A percentile compares a stretch with the other conserved stretches of the same genome.
phyloP scores from a whole-genome alignment of 1,140 invertebrate genomes.

The Arion vulgaris region DNA sequence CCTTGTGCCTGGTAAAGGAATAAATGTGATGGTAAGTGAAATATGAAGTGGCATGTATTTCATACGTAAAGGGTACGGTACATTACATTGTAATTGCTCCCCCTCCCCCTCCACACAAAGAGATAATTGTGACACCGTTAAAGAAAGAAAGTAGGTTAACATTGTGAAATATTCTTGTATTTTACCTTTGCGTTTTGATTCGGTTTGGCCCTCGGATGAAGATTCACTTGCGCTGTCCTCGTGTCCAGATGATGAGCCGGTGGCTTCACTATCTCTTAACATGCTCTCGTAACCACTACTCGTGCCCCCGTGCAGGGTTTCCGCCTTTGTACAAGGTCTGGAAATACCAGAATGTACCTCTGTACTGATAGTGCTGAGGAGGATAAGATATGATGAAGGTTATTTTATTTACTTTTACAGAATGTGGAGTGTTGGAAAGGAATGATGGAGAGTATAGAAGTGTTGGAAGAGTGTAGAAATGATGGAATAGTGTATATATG shows the following conservation, averaged over 20 bases:
- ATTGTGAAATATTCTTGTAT: background rate
- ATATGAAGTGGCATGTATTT: no score
- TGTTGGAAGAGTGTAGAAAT: no score
- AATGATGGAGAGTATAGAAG: no score
- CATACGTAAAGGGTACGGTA: no score
- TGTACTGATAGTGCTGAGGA: slow-evolving; percentile 50
- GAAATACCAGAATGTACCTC: slow-evolving; percentile 63
- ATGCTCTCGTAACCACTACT: slow-evolving; percentile 93
- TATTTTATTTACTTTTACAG: no score
- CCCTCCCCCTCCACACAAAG: no score
- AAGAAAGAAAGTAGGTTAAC: no score
- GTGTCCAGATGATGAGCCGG: slow-evolving; percentile 75
- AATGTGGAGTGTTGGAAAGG: no score
- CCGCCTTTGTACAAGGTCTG: slow-evolving; percentile 57
- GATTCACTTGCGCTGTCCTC: slow-evolving; percentile 70
- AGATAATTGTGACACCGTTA: no score
- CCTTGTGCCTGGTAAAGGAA: slow-evolving; percentile 52
- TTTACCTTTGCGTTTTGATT: slow-evolving; percentile 62
- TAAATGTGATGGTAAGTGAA: background rate
- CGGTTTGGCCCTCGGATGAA: slow-evolving; percentile 65
- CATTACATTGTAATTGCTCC: no score
- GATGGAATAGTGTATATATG: no score
- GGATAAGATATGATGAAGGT: no score
- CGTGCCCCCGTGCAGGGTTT: slow-evolving; percentile 73
- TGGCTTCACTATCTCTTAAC: slow-evolving; percentile 80